A percentile compares a stretch with the other conserved stretches of the same genome.
phyloP scores from a whole-genome alignment of 2,113 vertebrate species.

The Corythaixoides concolor region DNA sequence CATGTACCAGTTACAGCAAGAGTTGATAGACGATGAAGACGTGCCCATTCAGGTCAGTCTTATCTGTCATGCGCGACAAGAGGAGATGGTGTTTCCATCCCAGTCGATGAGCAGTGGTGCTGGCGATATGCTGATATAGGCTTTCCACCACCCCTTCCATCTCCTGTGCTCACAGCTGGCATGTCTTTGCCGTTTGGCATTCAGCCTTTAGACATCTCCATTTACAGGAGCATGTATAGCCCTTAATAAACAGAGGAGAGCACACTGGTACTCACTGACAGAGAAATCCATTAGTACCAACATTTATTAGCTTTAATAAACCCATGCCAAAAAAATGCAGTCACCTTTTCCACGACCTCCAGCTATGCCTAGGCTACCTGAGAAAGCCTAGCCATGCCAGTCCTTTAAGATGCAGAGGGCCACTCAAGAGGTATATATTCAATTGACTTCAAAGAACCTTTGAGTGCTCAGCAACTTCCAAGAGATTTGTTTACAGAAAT shows the following conservation, averaged over 20 bases:
- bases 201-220: background rate
- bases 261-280: background rate
- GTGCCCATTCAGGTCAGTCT: background rate
- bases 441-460: background rate
- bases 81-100: background rate
- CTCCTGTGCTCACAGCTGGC: background rate
- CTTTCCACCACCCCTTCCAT: background rate
- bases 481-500: conserved; percentile 12
- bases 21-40: background rate
- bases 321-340: background rate
- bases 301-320: background rate
- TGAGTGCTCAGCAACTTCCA: background rate
- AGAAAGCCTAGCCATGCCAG: background rate
- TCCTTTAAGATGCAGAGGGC: background rate
- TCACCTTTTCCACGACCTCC: background rate
- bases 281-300: background rate
- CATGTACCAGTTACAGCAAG: background rate
- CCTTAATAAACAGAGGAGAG: background rate
- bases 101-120: background rate
- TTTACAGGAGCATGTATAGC: too few relatives aligned
- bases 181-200: background rate
- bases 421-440: background rate
- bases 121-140: background rate
- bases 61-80: background rate
- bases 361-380: background rate